Evolutionary conservation across 2,113 vertebrate species (phyloP).

Genomic region (Protobothrops mucrosquamatus): DNA sequence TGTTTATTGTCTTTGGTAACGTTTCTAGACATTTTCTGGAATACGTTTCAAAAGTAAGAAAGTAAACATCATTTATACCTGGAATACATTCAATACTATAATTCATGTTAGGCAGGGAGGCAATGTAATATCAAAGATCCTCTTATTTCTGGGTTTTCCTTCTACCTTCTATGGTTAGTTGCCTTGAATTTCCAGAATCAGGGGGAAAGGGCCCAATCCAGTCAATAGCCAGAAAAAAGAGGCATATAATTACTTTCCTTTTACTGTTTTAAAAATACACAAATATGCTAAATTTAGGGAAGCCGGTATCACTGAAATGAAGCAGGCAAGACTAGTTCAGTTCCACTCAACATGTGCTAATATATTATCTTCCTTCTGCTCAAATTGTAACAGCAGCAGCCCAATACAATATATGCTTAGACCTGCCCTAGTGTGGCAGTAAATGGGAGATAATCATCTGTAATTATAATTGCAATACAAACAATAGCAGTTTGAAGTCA

Average conservation of each 20-base stretch:
- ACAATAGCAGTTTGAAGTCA: not conserved
- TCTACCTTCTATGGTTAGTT: not conserved
- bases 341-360: not conserved
- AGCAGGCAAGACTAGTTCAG: not conserved
- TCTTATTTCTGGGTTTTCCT: not conserved
- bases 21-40: constrained; percentile 78
- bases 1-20: constrained; percentile 57
- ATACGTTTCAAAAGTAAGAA: not conserved
- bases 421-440: not conserved
- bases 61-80: not conserved
- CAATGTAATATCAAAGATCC: not conserved
- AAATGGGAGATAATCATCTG: not conserved
- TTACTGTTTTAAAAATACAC: not conserved
- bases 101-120: not conserved
- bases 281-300: not conserved
- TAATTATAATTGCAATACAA: not conserved
- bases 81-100: not conserved
- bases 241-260: not conserved
- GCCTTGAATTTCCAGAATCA: not conserved
- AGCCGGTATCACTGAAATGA: not conserved
- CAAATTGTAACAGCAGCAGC: not conserved
- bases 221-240: not conserved
- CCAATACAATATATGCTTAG: not conserved
- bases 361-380: not conserved
- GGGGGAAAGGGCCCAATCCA: not conserved